These are phyloP conservation scores for Cinclus cinclus DNA, from an alignment of 2,113 vertebrate genomes.

Conservation along the genomic window DNA sequence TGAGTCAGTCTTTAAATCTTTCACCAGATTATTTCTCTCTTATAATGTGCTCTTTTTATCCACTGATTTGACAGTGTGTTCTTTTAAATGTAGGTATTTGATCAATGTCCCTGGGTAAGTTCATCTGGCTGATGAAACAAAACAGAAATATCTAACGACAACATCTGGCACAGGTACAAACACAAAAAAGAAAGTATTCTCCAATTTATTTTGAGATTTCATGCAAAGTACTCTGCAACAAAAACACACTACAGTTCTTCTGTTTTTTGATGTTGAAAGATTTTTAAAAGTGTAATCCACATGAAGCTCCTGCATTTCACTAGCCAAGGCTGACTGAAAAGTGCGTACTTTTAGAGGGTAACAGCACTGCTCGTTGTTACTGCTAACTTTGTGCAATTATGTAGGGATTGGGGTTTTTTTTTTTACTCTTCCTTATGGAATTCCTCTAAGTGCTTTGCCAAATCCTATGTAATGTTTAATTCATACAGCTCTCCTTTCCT, in stretches of 20 bases:
- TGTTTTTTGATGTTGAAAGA: constrained; percentile 62
- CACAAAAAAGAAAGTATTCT: constrained; percentile 10
- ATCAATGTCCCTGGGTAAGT: constrained; percentile 41
- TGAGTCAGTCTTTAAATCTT: constrained; percentile 61
- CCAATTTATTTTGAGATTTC: constrained; percentile 62
- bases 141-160: constrained; percentile 63
- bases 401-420: neutral
- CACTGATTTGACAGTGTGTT: constrained; percentile 67
- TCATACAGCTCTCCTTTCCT: neutral
- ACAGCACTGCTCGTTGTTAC: neutral
- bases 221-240: constrained; percentile 47
- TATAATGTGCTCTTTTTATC: constrained; percentile 60
- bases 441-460: constrained; percentile 5
- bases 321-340: constrained; percentile 25
- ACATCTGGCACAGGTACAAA: constrained; percentile 57
- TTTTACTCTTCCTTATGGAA: constrained; percentile 12
- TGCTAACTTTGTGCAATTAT: neutral
- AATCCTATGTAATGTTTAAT: neutral
- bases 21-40: constrained; percentile 64
- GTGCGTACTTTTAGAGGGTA: neutral
- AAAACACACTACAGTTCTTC: constrained; percentile 32
- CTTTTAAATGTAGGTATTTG: constrained; percentile 63
- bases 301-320: constrained; percentile 64
- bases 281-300: constrained; percentile 49
- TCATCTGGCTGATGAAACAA: constrained; percentile 70